Conservation (phyloP, 2,113 vertebrate species). For the Verasper variegatus region DNA sequence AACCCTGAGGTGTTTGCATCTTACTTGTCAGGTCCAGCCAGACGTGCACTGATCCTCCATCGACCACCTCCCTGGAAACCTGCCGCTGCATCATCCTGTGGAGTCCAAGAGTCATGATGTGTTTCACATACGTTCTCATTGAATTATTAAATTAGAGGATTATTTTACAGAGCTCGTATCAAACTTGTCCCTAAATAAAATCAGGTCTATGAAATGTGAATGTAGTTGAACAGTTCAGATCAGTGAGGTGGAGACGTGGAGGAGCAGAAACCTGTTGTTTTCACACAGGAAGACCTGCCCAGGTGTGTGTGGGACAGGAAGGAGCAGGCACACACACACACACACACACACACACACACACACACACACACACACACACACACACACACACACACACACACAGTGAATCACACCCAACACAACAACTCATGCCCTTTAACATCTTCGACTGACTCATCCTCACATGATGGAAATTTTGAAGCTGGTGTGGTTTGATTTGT, state of each 20-base stretch:
- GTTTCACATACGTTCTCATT: background rate
- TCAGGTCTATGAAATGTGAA: too few relatives aligned
- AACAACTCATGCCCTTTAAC: constrained; percentile 6
- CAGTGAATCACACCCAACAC: background rate
- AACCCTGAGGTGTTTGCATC: background rate
- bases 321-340: background rate
- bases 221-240: too few relatives aligned
- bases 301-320: too few relatives aligned
- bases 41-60: constrained; percentile 83
- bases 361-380: background rate
- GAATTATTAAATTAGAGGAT: background rate
- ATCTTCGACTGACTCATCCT: constrained; percentile 41
- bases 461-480: constrained; percentile 28
- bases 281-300: constrained; percentile 6
- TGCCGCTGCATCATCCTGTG: constrained; percentile 75
- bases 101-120: background rate
- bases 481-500: background rate
- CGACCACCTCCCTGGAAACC: constrained; percentile 73
- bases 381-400: background rate
- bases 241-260: background rate
- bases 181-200: too few relatives aligned
- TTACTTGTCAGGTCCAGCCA: constrained; percentile 86
- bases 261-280: background rate
- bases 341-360: background rate
- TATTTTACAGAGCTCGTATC: background rate